Base-by-base conservation (phyloP, 2,113 vertebrate genomes). In the Carassius gibelio region DNA sequence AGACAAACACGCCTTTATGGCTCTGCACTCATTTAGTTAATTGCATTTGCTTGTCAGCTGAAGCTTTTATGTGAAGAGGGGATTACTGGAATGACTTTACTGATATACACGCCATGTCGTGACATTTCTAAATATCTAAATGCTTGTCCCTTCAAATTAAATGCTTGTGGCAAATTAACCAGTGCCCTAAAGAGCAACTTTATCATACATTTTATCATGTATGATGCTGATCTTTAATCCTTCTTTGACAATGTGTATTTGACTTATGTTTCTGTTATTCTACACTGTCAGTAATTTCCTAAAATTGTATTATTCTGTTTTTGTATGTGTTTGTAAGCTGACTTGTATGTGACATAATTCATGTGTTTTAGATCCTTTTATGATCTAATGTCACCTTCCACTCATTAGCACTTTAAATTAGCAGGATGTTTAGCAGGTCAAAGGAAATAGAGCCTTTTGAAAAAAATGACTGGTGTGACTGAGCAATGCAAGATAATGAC, bases 1-100 rank as follows among this genome's bases (percentile, higher is more conserved):
- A 77, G 75, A 77, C 34, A 77, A 77, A 57, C 75, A 77, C 10
- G 26, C 52, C 17, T 77, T 77, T 77, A 77, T 36, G 15, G 50
- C 50, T 77, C 26, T 5, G 17, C 17, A 77, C 26, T 77, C 17
- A 77, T 77, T 57, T 77, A 57, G 26, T 36, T 77, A 77, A 77
- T 77, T 77, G 75, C 1, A 77, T 34, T 75, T 75, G 45, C 48
- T 13, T 52, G 48, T 52, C 48, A 75, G 23, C 23, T 19, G 6
- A 57, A 77, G 75, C 26, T 77, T 77, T 77, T 77, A 57, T 77
- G 15, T 77, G 50, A 34, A 10, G 50, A 77, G 26, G 26, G 26
- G 75, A 77, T 77, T 21, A 34, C 23, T 52, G 23, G 52, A 75
- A 52, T 50, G 3, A 52, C 72, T 75, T 74, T 6, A 57, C 50